Evolutionary conservation across 2,888 invertebrate genomes (phyloP).

Genomic region (Athalia cordata): DNA sequence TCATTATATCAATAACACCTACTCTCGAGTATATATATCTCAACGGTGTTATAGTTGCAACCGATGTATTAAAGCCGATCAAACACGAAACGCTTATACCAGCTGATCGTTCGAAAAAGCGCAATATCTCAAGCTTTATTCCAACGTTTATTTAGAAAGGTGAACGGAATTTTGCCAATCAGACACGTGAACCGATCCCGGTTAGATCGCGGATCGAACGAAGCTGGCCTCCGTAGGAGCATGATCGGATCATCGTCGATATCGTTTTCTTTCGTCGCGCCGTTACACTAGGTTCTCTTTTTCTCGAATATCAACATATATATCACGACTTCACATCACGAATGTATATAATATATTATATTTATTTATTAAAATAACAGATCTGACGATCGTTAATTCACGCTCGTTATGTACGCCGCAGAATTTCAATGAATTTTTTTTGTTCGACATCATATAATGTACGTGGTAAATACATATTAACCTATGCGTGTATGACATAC

Average conservation of each 20-base stretch:
- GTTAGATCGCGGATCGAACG: constrained; percentile 2
- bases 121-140: constrained; percentile 18
- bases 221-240: not conserved
- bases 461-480: not conserved
- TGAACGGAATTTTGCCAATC: constrained; percentile 34
- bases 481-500: too few relatives aligned
- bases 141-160: constrained; percentile 22
- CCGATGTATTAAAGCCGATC: too few relatives aligned
- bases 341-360: too few relatives aligned
- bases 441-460: not conserved
- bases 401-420: not conserved
- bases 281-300: not conserved
- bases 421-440: constrained; percentile 2
- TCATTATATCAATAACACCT: constrained; percentile 29
- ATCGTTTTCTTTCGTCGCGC: too few relatives aligned
- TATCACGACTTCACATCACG: not conserved
- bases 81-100: too few relatives aligned
- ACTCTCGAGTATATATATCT: constrained; percentile 12
- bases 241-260: not conserved
- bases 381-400: too few relatives aligned
- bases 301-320: not conserved
- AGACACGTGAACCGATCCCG: constrained; percentile 18
- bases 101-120: not conserved
- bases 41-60: constrained; percentile 4
- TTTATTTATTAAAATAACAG: too few relatives aligned